Evolutionary conservation across 2,113 vertebrate genomes (phyloP).

Genomic region (Coptodon rendalli): DNA sequence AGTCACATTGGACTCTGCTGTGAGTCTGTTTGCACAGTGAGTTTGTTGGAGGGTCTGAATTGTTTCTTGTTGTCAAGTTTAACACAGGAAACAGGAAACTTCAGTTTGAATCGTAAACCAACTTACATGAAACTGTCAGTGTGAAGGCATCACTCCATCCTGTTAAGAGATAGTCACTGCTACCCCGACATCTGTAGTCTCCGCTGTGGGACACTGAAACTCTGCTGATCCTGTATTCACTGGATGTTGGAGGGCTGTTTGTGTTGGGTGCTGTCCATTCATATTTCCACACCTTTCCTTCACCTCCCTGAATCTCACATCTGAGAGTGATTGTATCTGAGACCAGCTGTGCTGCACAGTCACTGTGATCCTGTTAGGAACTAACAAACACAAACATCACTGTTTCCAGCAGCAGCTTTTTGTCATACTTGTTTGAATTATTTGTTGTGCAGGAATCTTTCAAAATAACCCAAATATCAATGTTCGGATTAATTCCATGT

Average conservation of each 20-base stretch:
- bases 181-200: neutral
- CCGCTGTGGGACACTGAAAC: neutral
- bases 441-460: too few species aligned
- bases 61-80: fast-evolving
- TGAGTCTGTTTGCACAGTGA: too few species aligned
- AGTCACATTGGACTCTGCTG: fast-evolving
- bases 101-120: too few species aligned
- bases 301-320: neutral
- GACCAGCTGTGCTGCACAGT: too few species aligned
- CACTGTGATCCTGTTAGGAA: too few species aligned
- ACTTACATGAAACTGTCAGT: fast-evolving
- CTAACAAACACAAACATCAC: too few species aligned
- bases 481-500: too few species aligned
- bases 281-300: neutral
- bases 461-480: too few species aligned
- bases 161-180: neutral
- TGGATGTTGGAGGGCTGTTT: neutral
- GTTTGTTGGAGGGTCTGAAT: too few species aligned
- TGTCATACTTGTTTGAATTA: too few species aligned
- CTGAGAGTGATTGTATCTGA: neutral
- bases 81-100: too few species aligned
- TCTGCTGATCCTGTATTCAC: neutral
- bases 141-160: neutral
- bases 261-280: neutral
- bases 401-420: too few species aligned